Base-by-base conservation (phyloP, 2,888 invertebrate genomes). In the Dioctria rufipes region DNA sequence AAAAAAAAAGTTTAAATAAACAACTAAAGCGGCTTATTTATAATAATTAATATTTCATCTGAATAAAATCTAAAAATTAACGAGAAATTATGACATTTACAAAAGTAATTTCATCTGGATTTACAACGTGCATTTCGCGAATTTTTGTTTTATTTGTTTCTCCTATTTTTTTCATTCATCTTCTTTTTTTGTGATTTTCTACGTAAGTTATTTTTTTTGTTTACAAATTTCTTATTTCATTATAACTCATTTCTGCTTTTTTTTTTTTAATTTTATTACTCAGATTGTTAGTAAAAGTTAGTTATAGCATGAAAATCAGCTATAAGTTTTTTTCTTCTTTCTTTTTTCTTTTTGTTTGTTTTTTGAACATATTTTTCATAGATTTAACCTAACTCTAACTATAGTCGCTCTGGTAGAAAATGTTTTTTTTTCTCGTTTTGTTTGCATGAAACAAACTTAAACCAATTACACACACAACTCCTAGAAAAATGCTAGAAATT, bases 41-140 rank as follows among this genome's bases (percentile, higher is more conserved):
- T 61, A 75, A 60, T 25, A 25, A 25, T 25, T 25, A 25, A 25
- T 60, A 60, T 60, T 75, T 75, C 8, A n/a, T 75, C 75, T 75
- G 75, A 75, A 75, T 75, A 60, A 75, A 60, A 75, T 43, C 60
- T 60, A 51, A 75, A 73, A 75, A 71, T 51, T 60, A 75, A 75
- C 43, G 60, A 75, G 54, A 65, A 65, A 73, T 49, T 60, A 40
- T 5, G 42, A 75, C 49, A 75, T 75, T 75, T 60, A 58, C 58
- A 75, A 60, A 75, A 67, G 25, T 25, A 75, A 42, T 75, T 39
- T 58, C 25, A 43, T 75, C 75, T 75, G 60, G 60, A 25, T 25
- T 75, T 65, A 39, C 61, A 75, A 75, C 75, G 75, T 75, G 75
- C 75, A 75, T 75, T 60, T 58, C 42, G 13, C 43, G 75, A 43